A percentile compares a stretch with the other conserved stretches of the same genome.
phyloP scores from a whole-genome alignment of 1,140 invertebrate genomes.

The Homarus americanus region DNA sequence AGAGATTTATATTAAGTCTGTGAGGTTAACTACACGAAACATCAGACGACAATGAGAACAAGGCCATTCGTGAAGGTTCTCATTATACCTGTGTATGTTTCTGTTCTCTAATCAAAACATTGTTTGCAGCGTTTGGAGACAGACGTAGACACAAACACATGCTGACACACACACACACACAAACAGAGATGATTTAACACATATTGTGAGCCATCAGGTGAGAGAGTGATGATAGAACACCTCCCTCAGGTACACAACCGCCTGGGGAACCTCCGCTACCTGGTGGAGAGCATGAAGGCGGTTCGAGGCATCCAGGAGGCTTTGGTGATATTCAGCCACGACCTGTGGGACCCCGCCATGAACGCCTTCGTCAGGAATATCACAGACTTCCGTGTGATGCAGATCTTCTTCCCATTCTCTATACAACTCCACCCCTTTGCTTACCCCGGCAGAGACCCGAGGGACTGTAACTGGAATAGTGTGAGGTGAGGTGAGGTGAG shows the following conservation, averaged over 20 bases:
- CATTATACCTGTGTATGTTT: too few relatives aligned
- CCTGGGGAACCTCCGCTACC: slow-evolving; percentile 93
- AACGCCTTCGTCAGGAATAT: slow-evolving; percentile 80
- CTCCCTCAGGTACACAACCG: slow-evolving; percentile 95
- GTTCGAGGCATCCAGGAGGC: slow-evolving; percentile 91
- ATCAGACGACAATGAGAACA: too few relatives aligned
- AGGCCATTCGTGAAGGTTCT: too few relatives aligned
- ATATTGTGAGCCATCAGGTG: too few relatives aligned
- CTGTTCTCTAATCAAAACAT: too few relatives aligned
- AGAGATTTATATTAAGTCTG: too few relatives aligned
- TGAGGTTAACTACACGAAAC: too few relatives aligned
- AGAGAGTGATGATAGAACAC: too few relatives aligned
- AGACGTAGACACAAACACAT: too few relatives aligned
- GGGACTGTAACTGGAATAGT: slow-evolving; percentile 92
- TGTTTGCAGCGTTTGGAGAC: too few relatives aligned
- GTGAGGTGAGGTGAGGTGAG: background rate
- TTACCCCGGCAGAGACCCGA: slow-evolving; percentile 95
- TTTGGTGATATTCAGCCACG: slow-evolving; percentile 96
- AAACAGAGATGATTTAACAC: too few relatives aligned
- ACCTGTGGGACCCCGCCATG: slow-evolving; percentile 93
- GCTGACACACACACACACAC: too few relatives aligned
- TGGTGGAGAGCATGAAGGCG: slow-evolving; percentile 94
- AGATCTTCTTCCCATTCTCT: slow-evolving; percentile 98
- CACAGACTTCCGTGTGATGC: slow-evolving; percentile 84
- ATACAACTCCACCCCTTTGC: slow-evolving; percentile 94